Evolutionary conservation across 2,888 invertebrate genomes (phyloP).

Genomic region (Seladonia tumulorum): DNA sequence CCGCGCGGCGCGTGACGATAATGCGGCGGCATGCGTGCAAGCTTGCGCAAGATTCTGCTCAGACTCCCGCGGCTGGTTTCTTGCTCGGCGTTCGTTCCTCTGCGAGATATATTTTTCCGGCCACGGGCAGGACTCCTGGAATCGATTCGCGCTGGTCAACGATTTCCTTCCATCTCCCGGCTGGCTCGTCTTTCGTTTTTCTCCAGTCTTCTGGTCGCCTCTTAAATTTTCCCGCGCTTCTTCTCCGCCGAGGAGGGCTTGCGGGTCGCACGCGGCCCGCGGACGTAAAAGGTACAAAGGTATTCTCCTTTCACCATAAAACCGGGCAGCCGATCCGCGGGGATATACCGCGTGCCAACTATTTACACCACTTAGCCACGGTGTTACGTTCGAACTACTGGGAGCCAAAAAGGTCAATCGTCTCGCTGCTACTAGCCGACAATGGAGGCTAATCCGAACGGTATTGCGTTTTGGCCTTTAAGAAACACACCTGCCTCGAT

Average conservation of each 20-base stretch:
- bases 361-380: constrained; percentile 67
- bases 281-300: constrained; percentile 68
- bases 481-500: constrained; percentile 53
- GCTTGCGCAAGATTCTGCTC: constrained; percentile 39
- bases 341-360: constrained; percentile 58
- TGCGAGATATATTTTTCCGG: constrained; percentile 55
- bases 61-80: constrained; percentile 22
- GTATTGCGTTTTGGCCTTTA: constrained; percentile 64
- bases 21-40: constrained; percentile 47
- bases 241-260: constrained; percentile 36
- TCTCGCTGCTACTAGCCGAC: constrained; percentile 60
- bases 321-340: constrained; percentile 28
- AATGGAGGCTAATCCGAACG: constrained; percentile 60
- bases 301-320: constrained; percentile 71
- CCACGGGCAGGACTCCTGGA: constrained; percentile 38
- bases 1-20: constrained; percentile 47
- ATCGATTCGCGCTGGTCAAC: constrained; percentile 56
- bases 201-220: constrained; percentile 19
- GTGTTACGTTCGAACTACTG: constrained; percentile 55
- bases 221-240: constrained; percentile 62
- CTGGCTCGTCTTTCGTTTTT: not conserved
- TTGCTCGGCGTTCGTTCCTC: constrained; percentile 21
- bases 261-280: constrained; percentile 30
- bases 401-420: constrained; percentile 70
- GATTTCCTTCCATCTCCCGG: constrained; percentile 44